Percentiles rank a stretch among this genome's conserved stretches.
Conservation (phyloP, 2,797 vertebrate genomes). For the Typhlichthys subterraneus region DNA sequence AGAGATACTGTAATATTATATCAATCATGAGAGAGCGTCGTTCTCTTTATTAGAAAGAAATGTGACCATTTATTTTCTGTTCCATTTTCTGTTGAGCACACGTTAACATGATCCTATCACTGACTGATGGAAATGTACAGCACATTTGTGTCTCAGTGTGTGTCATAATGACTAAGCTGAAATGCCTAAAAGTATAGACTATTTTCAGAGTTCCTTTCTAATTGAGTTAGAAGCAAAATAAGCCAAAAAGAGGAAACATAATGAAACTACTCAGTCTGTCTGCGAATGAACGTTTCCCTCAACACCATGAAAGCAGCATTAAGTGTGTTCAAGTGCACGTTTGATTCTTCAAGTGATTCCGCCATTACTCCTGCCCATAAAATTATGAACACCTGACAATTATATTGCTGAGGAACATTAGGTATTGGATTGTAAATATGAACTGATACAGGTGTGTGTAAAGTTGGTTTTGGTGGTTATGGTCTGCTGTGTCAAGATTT, state of each 20-base stretch:
- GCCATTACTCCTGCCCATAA: neutral
- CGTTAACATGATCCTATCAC: constrained; percentile 1
- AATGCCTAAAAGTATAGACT: constrained; percentile 5
- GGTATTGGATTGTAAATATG: too few relatives aligned
- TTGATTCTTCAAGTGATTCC: neutral
- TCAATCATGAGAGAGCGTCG: constrained; percentile 39
- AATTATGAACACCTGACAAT: too few relatives aligned
- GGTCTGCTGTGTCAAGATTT: too few relatives aligned
- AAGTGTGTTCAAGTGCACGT: constrained; percentile 57
- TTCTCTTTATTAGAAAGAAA: constrained; percentile 30
- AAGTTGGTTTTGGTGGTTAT: too few relatives aligned
- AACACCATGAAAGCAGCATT: constrained; percentile 36
- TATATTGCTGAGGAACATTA: too few relatives aligned
- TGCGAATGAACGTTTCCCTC: constrained; percentile 39
- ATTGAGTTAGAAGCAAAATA: constrained; percentile 40
- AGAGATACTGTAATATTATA: constrained; percentile 72
- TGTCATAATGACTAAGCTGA: constrained; percentile 19
- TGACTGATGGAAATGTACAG: constrained; percentile 57
- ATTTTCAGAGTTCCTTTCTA: constrained; percentile 24
- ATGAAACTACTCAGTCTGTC: constrained; percentile 24
- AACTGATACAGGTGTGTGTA: too few relatives aligned
- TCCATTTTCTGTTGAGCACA: constrained; percentile 29
- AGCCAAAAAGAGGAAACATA: constrained; percentile 16
- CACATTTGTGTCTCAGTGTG: constrained; percentile 55
- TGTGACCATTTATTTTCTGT: constrained; percentile 22